These are phyloP conservation scores for Latrodectus geometricus DNA, from an alignment of 1,140 invertebrate genomes.

Conservation along the genomic window DNA sequence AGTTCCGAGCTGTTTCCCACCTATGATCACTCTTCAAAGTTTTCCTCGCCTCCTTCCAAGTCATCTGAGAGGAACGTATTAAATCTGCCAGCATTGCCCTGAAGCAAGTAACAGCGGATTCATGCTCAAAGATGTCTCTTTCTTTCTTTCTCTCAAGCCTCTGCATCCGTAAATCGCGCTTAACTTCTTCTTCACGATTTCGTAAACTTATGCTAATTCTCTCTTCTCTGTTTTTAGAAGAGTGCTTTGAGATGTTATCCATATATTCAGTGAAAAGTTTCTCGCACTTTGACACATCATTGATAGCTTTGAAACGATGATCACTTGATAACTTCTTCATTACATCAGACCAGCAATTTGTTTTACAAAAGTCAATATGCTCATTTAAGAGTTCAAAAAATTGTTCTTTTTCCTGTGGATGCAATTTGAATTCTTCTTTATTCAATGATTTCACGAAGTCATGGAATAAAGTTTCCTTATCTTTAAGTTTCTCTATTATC, in stretches of 20 bases:
- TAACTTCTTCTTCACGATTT: constrained; percentile 92
- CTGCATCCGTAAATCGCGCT: constrained; percentile 89
- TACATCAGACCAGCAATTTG: constrained; percentile 92
- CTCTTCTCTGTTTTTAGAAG: constrained; percentile 73
- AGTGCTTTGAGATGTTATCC: constrained; percentile 63
- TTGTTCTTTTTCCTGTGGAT: constrained; percentile 90
- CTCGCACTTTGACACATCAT: constrained; percentile 85
- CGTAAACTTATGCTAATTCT: constrained; percentile 89
- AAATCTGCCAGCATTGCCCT: constrained; percentile 94
- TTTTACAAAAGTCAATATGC: constrained; percentile 76
- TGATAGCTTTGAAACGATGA: constrained; percentile 89
- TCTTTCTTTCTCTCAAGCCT: constrained; percentile 96
- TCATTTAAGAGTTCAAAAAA: constrained; percentile 92
- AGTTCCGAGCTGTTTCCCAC: constrained; percentile 87
- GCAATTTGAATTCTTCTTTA: constrained; percentile 93
- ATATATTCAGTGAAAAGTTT: constrained; percentile 95
- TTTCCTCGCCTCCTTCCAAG: constrained; percentile 95
- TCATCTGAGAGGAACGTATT: constrained; percentile 89
- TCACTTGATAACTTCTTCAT: constrained; percentile 94
- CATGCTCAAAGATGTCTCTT: constrained; percentile 92
- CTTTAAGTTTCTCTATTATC: constrained; percentile 94
- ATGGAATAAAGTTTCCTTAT: constrained; percentile 94
- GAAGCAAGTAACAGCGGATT: constrained; percentile 95
- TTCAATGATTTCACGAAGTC: constrained; percentile 93
- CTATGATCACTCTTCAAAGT: constrained; percentile 94